Base-by-base conservation (phyloP, 2,797 vertebrate genomes). In the Mus minutoides region DNA sequence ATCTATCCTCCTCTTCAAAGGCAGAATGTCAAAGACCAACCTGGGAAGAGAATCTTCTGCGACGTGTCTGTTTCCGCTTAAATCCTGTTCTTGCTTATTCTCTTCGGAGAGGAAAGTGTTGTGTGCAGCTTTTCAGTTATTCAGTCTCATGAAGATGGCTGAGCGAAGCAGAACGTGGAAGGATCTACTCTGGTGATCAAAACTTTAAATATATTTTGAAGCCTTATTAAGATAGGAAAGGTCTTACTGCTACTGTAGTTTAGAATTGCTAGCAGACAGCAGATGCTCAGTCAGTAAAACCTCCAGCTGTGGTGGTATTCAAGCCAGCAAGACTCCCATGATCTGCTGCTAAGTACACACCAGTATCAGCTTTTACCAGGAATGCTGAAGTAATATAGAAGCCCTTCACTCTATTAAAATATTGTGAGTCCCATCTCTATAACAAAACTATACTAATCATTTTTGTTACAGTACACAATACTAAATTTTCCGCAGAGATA, bases 61-160 rank as follows among this genome's bases (percentile, higher is more conserved):
- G 49, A 83, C 24, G 82, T 83, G 52, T 37, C 13, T 95, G 26
- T 69, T 88, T 92, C 43, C 52, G 40, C 21, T 91, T 94, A 94
- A 76, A 92, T 58, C 26, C 3, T 67, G 29, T 69, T 94, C 34
- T 88, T 2, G 92, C 94, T 97, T 82, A 43, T 88, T 93, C 91
- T 96, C 12, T 91, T 89, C 60, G 64, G 56, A 85, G 37, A 76
- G 34, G 8, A 83, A 85, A 76, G 11, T 2, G 0, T 73, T 69
- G 46, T 77, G 10, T 92, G 34, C 10, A 17, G 79, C 92, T 95
- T 37, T 78, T 93, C 83, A 56, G 4, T 90, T 90, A 29, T 31
- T 58, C 85, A 71, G 12, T 54, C 29, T 86, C 8, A 3, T 58
- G 73, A 87, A 90, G n/a, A 34, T 46, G 62, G 73, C 3, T 93